Evolutionary conservation across 2,888 invertebrate species (phyloP).

Genomic region (Epistrophella euchroma): DNA sequence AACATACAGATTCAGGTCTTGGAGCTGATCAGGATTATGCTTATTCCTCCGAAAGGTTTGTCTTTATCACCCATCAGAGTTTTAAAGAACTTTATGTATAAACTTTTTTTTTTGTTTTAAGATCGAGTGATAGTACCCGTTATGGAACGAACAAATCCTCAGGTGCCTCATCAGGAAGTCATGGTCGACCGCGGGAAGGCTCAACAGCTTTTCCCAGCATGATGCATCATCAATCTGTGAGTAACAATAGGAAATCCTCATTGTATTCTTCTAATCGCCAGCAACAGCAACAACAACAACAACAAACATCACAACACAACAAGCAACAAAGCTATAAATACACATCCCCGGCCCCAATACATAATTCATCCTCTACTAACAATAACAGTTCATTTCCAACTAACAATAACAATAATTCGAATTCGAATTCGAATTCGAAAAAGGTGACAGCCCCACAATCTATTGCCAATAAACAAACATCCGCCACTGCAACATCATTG

Average conservation of each 20-base stretch:
- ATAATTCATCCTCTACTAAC: constrained; percentile 78
- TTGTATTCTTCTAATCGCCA: constrained; percentile 80
- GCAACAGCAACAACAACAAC: constrained; percentile 80
- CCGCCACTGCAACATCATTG: constrained; percentile 23
- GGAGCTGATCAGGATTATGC: constrained; percentile 91
- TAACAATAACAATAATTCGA: constrained; percentile 74
- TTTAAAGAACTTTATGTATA: not conserved
- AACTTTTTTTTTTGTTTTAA: constrained; percentile 74
- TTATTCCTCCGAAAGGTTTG: constrained; percentile 88
- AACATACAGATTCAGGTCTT: constrained; percentile 91
- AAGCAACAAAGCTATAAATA: constrained; percentile 81
- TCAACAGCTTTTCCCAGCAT: constrained; percentile 81
- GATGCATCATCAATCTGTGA: constrained; percentile 83
- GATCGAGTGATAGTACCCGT: constrained; percentile 87
- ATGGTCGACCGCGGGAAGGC: constrained; percentile 82
- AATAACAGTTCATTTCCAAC: constrained; percentile 74
- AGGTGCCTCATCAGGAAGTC: constrained; percentile 83
- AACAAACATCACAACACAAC: constrained; percentile 76
- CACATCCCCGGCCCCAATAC: constrained; percentile 81
- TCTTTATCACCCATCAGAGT: constrained; percentile 65
- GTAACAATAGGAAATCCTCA: constrained; percentile 80
- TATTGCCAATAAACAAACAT: constrained; percentile 7
- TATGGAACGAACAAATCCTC: constrained; percentile 85
- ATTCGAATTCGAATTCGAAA: constrained; percentile 23
- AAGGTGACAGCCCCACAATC: constrained; percentile 54